Base-by-base conservation (phyloP, 2,888 invertebrate genomes). In the Aethes cnicana region DNA sequence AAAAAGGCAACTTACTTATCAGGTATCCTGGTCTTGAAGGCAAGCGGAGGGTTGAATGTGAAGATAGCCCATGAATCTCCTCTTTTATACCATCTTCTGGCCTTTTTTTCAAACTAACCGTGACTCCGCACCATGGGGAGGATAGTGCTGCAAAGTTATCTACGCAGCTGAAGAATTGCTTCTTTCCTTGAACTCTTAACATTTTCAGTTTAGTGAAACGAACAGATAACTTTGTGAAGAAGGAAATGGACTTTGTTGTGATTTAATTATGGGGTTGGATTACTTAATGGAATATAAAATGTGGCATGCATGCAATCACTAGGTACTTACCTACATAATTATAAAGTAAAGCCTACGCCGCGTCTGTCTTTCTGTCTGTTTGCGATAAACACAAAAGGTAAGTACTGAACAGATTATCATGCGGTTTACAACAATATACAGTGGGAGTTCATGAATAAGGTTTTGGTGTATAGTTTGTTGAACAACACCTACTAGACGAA, bases 1-100 rank as follows among this genome's bases (percentile, higher is more conserved):
- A 42, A 42, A 8, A 11, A 11, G 7, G 4, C 16, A 8, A 52
- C 52, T 46, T 46, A 46, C 52, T 39, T 23, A 9, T 42, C 6
- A 18, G 54, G 20, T 32, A 64, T 57, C 59, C 36, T 53, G 65
- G 54, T 48, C 59, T 61, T 61, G 59, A 61, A 56, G 58, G 54
- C 47, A 62, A 48, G 59, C 54, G 53, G 59, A 50, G 52, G 44
- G 44, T 30, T 47, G 68, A 77, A 65, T 83, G 80, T 77, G 73
- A 61, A 46, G 62, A 64, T 28, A 47, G 39, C 25, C n/a, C 30
- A 28, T 23, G 43, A 47, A 52, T 21, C 56, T 17, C 50, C 46
- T 67, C 54, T 77, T 84, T 79, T 84, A 84, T 85, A 84, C 72
- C 57, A 46, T 59, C 69, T 49, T 55, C 50, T 43, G 59, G 63